Evolutionary conservation across 2,113 vertebrate species (phyloP), one percentile per base, ranked within the genome.

Genomic region (Acrocephalus kingi): DNA sequence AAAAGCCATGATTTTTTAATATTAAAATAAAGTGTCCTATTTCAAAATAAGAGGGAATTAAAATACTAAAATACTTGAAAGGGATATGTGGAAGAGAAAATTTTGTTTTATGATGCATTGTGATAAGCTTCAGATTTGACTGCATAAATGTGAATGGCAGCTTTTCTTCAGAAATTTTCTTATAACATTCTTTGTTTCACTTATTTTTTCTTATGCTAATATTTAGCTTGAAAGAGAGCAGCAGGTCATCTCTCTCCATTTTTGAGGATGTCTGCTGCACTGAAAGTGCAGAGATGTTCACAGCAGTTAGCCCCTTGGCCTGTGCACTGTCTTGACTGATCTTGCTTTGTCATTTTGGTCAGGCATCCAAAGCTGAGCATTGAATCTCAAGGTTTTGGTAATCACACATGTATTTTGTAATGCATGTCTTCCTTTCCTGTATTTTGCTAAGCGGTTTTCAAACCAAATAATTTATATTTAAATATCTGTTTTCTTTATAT

Each of bases 61-160:
- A 61, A 93, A 73, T 83, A 39, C 48, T 67, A 76, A 96, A 93
- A 72, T 81, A 13, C 73, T 58, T 92, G n/a, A 87, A 90, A 89
- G 39, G n/a, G 25, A 9, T 61, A 51, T 41, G 39, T 63, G 14
- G 7, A 80, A 84, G 52, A 81, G 8, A 79, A 84, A 94, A 67
- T n/a, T 49, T 64, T 30, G 13, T 33, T 89, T 72, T 71, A 69
- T 76, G 58, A 79, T 72, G 33, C 28, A 25, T n/a, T 59, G 21
- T 87, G 63, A 52, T 87, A 89, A 76, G 13, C 41, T 73, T 82
- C 49, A 89, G 27, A 74, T 75, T 87, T 68, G 46, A 58, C 31
- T 79, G 15, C 51, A 25, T 72, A 62, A 84, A 46, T 58, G 43
- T 11, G 21, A 43, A 9, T 58, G 6, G 7, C 56, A 67, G 4